Percentiles rank a stretch among this genome's conserved stretches.
Evolutionary conservation across 2,113 vertebrate species (phyloP).

Genomic region (Sinosuthora webbiana): DNA sequence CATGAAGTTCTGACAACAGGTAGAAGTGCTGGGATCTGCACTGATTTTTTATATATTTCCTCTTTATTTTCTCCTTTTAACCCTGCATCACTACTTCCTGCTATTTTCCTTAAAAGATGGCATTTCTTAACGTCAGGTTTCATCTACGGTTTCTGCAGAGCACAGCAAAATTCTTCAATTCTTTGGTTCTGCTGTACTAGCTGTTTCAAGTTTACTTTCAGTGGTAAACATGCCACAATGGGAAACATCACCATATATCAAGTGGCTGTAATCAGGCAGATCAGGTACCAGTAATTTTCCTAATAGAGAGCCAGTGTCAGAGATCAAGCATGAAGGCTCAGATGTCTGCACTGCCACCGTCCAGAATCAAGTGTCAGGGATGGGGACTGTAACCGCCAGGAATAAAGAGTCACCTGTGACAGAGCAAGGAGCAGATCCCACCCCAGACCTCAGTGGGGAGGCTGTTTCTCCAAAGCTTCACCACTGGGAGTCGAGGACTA

Average conservation of each 20-base stretch:
- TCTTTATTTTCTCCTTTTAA: background rate
- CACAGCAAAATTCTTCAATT: background rate
- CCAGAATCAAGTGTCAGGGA: conserved; percentile 37
- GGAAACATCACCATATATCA: conserved; percentile 34
- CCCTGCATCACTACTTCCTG: background rate
- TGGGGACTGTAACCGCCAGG: background rate
- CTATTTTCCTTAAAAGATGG: background rate
- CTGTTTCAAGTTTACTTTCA: background rate
- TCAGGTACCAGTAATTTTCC: conserved; percentile 52
- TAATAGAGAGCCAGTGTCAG: conserved; percentile 17
- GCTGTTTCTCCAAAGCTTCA: background rate
- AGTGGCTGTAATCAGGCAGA: conserved; percentile 46
- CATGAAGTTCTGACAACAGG: background rate
- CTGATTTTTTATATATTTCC: background rate
- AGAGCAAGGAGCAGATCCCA: background rate
- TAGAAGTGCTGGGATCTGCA: background rate
- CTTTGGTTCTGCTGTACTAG: background rate
- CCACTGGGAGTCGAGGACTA: accelerated
- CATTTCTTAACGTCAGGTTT: background rate
- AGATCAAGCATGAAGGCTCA: conserved; percentile 18
- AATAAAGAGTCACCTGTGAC: background rate
- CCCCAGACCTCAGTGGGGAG: background rate
- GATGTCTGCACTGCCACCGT: background rate
- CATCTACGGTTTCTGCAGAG: background rate
- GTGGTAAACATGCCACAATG: conserved; percentile 20